Percentiles rank a stretch among this genome's conserved stretches.
Evolutionary conservation across 23 tunicate genomes (phyloP).

Genomic region (Clavelina lepadiformis): DNA sequence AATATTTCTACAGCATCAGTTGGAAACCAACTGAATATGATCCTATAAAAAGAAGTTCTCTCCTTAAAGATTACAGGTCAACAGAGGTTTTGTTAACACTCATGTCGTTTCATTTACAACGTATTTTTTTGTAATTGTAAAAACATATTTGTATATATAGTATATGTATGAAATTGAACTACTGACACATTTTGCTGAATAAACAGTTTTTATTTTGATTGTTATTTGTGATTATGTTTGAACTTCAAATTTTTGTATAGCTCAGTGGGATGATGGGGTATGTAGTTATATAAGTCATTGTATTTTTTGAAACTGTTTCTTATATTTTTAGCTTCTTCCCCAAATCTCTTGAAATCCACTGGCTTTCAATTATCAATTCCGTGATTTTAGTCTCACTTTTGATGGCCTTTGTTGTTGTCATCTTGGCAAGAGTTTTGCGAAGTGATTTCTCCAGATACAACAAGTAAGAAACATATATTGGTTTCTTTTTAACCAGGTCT

Average conservation of each 20-base stretch:
- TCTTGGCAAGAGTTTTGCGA: conserved; percentile 67
- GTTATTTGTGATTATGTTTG: no score
- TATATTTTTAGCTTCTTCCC: conserved; percentile 75
- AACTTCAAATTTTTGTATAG: neutral
- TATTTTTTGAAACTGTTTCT: neutral
- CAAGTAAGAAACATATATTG: conserved; percentile 34
- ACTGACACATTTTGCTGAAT: no score
- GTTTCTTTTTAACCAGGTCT: no score
- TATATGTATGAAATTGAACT: no score
- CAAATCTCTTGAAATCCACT: conserved; percentile 81
- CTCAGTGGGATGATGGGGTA: neutral
- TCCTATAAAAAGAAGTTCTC: conserved; percentile 41
- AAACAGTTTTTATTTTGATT: no score
- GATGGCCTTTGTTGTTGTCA: conserved; percentile 95
- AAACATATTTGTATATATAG: no score
- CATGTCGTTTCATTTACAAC: no score
- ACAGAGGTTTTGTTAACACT: no score
- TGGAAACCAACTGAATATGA: conserved; percentile 53
- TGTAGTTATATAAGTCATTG: neutral
- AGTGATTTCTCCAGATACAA: conserved; percentile 94
- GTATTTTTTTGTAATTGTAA: no score
- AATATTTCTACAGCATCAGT: conserved; percentile 44
- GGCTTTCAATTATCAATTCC: conserved; percentile 95
- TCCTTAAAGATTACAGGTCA: conserved; percentile 69
- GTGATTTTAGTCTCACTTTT: conserved; percentile 70